Percentiles rank a stretch among this genome's conserved stretches.
Conservation (phyloP, 2,113 vertebrate genomes). For the Nothocercus nigrocapillus region DNA sequence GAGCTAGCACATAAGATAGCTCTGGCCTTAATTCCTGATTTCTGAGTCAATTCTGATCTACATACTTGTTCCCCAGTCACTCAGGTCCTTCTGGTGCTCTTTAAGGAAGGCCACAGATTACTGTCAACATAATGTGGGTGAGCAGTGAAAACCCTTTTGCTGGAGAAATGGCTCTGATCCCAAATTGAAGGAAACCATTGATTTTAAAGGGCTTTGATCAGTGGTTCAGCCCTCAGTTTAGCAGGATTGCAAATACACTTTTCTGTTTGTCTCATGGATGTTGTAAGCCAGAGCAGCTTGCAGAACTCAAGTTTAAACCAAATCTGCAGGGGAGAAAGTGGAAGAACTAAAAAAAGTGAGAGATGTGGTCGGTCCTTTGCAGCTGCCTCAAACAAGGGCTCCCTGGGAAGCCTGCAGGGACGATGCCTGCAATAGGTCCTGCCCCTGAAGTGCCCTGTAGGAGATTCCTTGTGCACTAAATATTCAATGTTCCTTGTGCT, state of each 20-base stretch:
- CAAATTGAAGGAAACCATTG: not conserved
- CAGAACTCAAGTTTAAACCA: not conserved
- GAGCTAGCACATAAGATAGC: not conserved
- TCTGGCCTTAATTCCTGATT: not conserved
- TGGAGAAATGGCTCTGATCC: not conserved
- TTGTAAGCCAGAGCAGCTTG: not conserved
- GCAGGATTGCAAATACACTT: not conserved
- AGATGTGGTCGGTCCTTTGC: not conserved
- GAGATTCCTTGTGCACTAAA: not conserved
- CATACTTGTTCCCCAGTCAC: not conserved
- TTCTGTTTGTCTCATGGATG: not conserved
- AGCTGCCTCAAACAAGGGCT: not conserved
- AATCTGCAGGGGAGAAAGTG: not conserved
- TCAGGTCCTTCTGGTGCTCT: not conserved
- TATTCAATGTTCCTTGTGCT: not conserved
- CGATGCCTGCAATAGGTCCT: not conserved
- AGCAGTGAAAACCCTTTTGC: not conserved
- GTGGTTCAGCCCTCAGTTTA: not conserved
- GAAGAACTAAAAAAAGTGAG: not conserved
- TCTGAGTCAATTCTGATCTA: not conserved
- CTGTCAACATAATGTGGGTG: not conserved
- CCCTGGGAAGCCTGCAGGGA: not conserved
- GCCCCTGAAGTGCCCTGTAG: not conserved
- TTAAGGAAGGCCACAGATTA: not conserved
- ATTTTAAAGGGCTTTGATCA: not conserved